Percentiles rank a stretch among this genome's conserved stretches.
These are phyloP conservation scores for Caiman crocodilus DNA, from an alignment of 2,797 vertebrate species.

Conservation along the genomic window DNA sequence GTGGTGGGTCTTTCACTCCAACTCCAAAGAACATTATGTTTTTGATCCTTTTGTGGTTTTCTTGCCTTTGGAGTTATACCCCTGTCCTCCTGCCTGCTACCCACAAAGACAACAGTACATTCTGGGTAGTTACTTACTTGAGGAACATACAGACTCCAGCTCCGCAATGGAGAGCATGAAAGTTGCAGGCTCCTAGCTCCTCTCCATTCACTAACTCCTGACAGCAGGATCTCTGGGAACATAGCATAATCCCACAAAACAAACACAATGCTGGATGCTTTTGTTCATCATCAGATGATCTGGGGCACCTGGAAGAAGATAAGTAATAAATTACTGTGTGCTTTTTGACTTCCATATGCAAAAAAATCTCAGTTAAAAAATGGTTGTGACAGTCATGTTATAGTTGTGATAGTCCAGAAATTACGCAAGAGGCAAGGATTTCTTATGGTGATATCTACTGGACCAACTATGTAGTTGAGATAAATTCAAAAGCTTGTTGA, in stretches of 20 bases:
- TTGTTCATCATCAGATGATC: conserved; percentile 91
- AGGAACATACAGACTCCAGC: conserved; percentile 98
- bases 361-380: no score
- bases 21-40: not conserved
- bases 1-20: not conserved
- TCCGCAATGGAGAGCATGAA: conserved; percentile 92
- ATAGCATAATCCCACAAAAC: conserved; percentile 94
- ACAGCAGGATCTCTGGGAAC: conserved; percentile 96
- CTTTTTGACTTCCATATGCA: no score
- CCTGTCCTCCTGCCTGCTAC: not conserved
- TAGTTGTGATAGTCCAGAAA: no score
- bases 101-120: not conserved
- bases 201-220: conserved; percentile 93
- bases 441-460: no score
- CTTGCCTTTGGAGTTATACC: not conserved
- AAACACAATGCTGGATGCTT: conserved; percentile 96
- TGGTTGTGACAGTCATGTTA: no score
- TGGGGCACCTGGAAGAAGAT: conserved; percentile 88
- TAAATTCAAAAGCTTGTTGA: no score
- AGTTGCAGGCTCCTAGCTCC: conserved; percentile 94
- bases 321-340: not conserved
- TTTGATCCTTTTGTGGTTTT: not conserved
- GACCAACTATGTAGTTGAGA: no score
- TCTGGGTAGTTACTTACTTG: conserved; percentile 83
- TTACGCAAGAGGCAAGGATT: no score